These are phyloP conservation scores for Oscheius sp. DNA, from an alignment of 2,888 invertebrate species.

Conservation along the genomic window DNA sequence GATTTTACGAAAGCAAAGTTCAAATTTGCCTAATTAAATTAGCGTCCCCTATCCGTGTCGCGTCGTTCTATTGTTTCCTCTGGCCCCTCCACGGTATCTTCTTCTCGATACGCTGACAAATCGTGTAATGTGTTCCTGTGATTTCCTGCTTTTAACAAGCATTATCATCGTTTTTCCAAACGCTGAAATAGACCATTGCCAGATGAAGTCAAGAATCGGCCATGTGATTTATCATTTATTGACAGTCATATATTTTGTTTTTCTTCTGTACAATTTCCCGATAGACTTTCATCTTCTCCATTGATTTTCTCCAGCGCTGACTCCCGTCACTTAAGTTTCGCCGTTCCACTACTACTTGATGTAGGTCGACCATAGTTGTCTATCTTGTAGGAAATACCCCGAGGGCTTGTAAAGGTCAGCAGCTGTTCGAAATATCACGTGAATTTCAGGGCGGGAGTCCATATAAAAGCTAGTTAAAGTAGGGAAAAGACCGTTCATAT, in stretches of 20 bases:
- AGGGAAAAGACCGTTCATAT: constrained; percentile 2
- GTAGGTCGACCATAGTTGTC: too few relatives aligned
- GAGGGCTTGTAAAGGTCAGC: too few relatives aligned
- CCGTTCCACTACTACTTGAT: too few relatives aligned
- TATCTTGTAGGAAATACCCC: too few relatives aligned
- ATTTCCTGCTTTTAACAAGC: background rate
- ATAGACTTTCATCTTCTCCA: too few relatives aligned
- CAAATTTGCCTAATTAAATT: constrained; percentile 15
- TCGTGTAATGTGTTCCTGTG: background rate
- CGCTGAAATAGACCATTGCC: background rate
- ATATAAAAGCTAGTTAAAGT: background rate
- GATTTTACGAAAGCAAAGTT: constrained; percentile 5
- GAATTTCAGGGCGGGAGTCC: constrained; percentile 15
- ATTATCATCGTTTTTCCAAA: background rate
- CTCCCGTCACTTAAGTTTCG: too few relatives aligned
- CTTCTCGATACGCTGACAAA: constrained; percentile 9
- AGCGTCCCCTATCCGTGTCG: too few relatives aligned
- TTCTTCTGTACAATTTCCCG: too few relatives aligned
- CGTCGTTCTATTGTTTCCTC: background rate
- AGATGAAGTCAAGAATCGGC: background rate
- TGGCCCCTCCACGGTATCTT: background rate
- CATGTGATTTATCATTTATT: constrained; percentile 17
- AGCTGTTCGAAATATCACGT: constrained; percentile 21
- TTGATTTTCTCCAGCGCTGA: too few relatives aligned
- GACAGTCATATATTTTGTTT: constrained; percentile 10